Conservation (phyloP, 1,140 invertebrate species). For the Homalodisca vitripennis region DNA sequence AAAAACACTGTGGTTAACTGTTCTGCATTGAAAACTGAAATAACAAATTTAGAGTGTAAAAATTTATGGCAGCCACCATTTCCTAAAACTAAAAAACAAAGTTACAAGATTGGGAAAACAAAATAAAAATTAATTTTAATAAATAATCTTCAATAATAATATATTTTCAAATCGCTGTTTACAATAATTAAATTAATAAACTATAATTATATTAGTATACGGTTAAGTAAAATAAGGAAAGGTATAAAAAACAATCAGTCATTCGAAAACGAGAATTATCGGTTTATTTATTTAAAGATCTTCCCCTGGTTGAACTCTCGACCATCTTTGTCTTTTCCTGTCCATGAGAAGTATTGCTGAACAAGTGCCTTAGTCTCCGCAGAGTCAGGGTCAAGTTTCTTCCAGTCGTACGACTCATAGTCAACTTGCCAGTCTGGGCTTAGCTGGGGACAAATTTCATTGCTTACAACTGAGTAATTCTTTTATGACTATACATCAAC, state of each 20-base stretch:
- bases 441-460: slow-evolving; percentile 57
- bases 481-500: neutral
- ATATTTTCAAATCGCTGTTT: slow-evolving; percentile 3
- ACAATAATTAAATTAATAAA: slow-evolving; percentile 9
- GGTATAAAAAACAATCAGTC: slow-evolving; percentile 23
- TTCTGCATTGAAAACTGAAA: no score
- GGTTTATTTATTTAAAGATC: slow-evolving; percentile 88
- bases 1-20: no score
- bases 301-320: slow-evolving; percentile 98
- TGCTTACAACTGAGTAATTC: neutral
- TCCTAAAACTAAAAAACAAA: neutral
- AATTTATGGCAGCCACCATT: no score
- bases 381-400: slow-evolving; percentile 82
- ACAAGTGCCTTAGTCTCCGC: slow-evolving; percentile 89
- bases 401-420: slow-evolving; percentile 97
- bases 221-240: slow-evolving; percentile 15
- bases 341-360: slow-evolving; percentile 91
- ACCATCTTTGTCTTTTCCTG: slow-evolving; percentile 81
- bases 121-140: neutral
- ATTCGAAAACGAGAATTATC: slow-evolving; percentile 3
- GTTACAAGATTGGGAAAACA: no score
- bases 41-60: no score
- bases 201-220: neutral
- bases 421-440: slow-evolving; percentile 94
- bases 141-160: neutral